Percentiles rank a stretch among this genome's conserved stretches.
phyloP scores from a whole-genome alignment of 2,113 vertebrate species.

The Lampris incognitus region DNA sequence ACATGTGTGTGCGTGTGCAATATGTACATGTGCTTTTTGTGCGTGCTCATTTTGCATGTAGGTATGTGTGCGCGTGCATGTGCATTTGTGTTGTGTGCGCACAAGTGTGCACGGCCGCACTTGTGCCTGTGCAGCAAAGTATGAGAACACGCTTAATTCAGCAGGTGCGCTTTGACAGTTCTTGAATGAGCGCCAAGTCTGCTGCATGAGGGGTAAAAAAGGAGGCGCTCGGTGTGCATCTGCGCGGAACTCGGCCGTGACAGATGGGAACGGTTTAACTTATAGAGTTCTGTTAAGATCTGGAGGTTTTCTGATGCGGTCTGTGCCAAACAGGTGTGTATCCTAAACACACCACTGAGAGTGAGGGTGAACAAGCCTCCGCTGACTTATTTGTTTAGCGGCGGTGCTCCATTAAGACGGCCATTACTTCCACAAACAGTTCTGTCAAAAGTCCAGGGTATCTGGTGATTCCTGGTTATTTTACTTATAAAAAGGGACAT shows the following conservation, averaged over 20 bases:
- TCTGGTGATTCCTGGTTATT: constrained; percentile 13
- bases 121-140: constrained; percentile 49
- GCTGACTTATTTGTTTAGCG: constrained; percentile 62
- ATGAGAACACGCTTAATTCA: constrained; percentile 81
- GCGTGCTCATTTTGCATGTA: neutral
- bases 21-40: too few relatives aligned
- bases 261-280: constrained; percentile 88
- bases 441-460: too few relatives aligned
- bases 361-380: constrained; percentile 65
- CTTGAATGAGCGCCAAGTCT: constrained; percentile 83
- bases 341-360: constrained; percentile 73
- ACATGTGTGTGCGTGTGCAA: too few relatives aligned
- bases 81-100: constrained; percentile 17
- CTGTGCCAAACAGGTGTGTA: constrained; percentile 84
- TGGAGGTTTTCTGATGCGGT: constrained; percentile 77
- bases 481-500: constrained; percentile 16
- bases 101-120: constrained; percentile 38
- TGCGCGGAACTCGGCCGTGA: constrained; percentile 77
- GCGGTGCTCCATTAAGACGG: constrained; percentile 10
- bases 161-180: constrained; percentile 85
- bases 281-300: constrained; percentile 86
- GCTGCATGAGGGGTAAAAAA: constrained; percentile 75
- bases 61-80: constrained; percentile 21
- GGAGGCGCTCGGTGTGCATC: constrained; percentile 75
- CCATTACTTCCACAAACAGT: too few relatives aligned